Evolutionary conservation across 2,797 vertebrate species (phyloP).

Genomic region (Bradypus variegatus): DNA sequence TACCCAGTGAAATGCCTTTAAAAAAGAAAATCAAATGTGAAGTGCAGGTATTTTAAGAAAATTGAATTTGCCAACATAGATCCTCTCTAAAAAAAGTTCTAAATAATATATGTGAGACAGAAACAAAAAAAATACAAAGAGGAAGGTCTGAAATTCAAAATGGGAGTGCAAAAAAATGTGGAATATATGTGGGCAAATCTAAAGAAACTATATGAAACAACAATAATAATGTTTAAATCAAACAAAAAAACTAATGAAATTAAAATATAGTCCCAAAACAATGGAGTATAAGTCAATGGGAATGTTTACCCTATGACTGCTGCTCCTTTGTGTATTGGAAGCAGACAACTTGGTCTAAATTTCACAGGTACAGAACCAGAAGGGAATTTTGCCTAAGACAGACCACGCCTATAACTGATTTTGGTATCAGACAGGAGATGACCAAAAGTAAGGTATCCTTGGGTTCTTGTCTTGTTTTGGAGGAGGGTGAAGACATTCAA

Average conservation of each 20-base stretch:
- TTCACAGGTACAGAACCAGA: too few relatives aligned
- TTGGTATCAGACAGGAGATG: background rate
- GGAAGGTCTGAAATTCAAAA: background rate
- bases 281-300: background rate
- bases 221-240: background rate
- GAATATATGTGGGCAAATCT: background rate
- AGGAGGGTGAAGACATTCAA: background rate
- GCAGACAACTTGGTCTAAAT: too few relatives aligned
- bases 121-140: constrained; percentile 1
- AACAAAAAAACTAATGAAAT: background rate
- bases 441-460: background rate
- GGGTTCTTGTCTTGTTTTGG: background rate
- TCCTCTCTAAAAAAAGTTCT: background rate
- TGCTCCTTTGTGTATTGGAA: too few relatives aligned
- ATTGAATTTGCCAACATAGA: background rate
- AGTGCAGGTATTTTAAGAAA: background rate
- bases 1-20: background rate
- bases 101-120: background rate
- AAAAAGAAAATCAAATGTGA: background rate
- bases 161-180: background rate
- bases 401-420: too few relatives aligned
- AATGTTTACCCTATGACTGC: too few relatives aligned
- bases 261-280: background rate
- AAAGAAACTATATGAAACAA: constrained; percentile 10
- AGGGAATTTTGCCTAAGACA: too few relatives aligned